These are phyloP conservation scores for Mesocricetus auratus DNA, from an alignment of 2,113 vertebrate genomes.

Conservation along the genomic window DNA sequence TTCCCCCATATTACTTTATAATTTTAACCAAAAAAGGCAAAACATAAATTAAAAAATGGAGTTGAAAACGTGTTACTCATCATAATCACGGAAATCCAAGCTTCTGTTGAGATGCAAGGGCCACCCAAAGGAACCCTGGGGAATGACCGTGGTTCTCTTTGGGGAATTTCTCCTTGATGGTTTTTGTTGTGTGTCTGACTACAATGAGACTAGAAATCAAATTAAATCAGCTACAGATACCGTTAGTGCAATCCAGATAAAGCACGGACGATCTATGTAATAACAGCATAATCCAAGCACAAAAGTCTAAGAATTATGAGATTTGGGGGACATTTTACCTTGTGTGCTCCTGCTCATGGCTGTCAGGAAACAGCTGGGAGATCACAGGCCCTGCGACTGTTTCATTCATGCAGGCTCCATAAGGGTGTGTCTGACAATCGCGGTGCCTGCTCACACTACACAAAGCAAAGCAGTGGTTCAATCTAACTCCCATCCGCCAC, in stretches of 20 bases:
- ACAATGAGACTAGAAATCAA: constrained; percentile 7
- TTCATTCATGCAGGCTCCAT: background rate
- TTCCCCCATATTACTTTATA: background rate
- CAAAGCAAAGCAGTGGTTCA: background rate
- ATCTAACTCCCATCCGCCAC: constrained; percentile 16
- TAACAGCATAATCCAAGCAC: background rate
- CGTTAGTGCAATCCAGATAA: background rate
- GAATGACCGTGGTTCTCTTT: background rate
- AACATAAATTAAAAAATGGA: constrained; percentile 7
- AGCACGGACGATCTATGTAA: background rate
- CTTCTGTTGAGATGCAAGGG: background rate
- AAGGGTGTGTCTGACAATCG: background rate
- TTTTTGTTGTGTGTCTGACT: background rate
- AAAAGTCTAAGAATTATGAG: background rate
- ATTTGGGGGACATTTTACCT: background rate
- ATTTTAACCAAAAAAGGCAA: background rate
- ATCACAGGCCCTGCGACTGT: constrained; percentile 20
- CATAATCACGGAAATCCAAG: background rate
- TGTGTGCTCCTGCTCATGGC: background rate
- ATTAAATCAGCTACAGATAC: background rate
- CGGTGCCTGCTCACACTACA: background rate
- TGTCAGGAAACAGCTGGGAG: background rate
- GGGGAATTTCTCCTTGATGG: constrained; percentile 1
- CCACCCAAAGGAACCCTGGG: background rate
- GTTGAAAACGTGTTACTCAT: background rate